Base-by-base conservation (phyloP, 2,888 invertebrate genomes). In the Archips xylosteana region DNA sequence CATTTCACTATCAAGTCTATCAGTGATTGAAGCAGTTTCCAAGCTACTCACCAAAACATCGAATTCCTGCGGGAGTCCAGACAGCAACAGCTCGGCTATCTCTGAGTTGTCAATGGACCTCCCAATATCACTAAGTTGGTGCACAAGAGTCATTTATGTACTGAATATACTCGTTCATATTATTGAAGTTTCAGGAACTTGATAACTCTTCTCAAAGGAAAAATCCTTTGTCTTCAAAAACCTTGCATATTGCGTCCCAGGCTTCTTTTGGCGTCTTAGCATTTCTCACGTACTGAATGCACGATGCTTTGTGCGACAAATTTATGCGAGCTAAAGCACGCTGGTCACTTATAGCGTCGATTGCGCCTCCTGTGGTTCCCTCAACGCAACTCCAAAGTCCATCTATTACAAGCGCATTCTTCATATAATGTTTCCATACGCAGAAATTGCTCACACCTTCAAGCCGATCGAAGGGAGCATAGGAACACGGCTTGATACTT, bases 51-150 rank as follows among this genome's bases (percentile, higher is more conserved):
- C 62, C n/a, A 71, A 47, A 1, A 57, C 32, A 36, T 72, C 67
- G 51, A 57, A 73, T 36, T 68, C 68, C 10, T 62, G 54, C 0
- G 72, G 72, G 3, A 72, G 34, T 4, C 59, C 59, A 1, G 32
- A 34, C 12, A 10, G 67, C 72, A 36, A 13, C 49, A 49, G 39
- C n/a, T 57, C 23, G 15, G 57, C 57, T 57, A 57, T 23, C n/a
- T 54, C 54, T 15, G 23, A 57, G 23, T 57, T 32, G 2, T 57
- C 32, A 32, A 57, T 57, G 57, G 57, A 8, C 10, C 10, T 32
- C 57, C 57, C 57, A 32, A 32, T 57, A 32, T 57, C 57, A 57
- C 23, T 3, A 2, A 57, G 10, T 12, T 57, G 0, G 39, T 23
- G 57, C 57, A 57, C 57, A 57, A 57, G 57, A 10, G 57, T 57